These are phyloP conservation scores for Papilio demoleus DNA, from an alignment of 2,888 invertebrate genomes.

Conservation along the genomic window DNA sequence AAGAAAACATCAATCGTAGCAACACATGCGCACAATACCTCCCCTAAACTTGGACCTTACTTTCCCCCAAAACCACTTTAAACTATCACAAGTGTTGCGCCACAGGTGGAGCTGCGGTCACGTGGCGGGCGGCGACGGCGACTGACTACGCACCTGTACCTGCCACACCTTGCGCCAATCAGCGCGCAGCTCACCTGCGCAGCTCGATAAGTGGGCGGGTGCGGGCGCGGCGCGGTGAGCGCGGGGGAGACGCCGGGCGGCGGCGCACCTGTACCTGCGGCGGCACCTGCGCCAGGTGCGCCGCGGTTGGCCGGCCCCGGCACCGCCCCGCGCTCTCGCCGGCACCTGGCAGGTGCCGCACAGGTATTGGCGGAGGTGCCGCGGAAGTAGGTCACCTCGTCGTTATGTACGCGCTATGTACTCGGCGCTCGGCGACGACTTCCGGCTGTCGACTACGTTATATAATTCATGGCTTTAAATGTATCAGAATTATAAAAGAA, in stretches of 20 bases:
- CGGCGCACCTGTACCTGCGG: constrained; percentile 58
- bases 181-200: constrained; percentile 81
- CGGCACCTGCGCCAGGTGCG: constrained; percentile 68
- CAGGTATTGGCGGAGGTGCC: constrained; percentile 66
- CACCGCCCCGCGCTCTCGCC: constrained; percentile 54
- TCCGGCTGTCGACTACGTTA: constrained; percentile 34
- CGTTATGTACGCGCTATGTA: constrained; percentile 43
- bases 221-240: constrained; percentile 49
- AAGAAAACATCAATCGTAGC: constrained; percentile 81
- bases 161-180: constrained; percentile 72
- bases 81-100: constrained; percentile 43
- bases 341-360: constrained; percentile 65
- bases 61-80: constrained; percentile 45
- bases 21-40: constrained; percentile 79
- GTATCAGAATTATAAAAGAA: too few relatives aligned
- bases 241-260: not conserved
- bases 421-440: not conserved
- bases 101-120: constrained; percentile 47
- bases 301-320: constrained; percentile 60
- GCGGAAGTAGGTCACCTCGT: constrained; percentile 55
- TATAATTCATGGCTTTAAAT: not conserved
- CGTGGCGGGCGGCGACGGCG: constrained; percentile 42
- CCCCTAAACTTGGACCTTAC: constrained; percentile 45
- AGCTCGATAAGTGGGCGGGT: constrained; percentile 80
- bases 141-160: constrained; percentile 68